Percentiles rank a stretch among this genome's conserved stretches.
Conservation (phyloP, 2,888 invertebrate species). For the Drosophila formosana region DNA sequence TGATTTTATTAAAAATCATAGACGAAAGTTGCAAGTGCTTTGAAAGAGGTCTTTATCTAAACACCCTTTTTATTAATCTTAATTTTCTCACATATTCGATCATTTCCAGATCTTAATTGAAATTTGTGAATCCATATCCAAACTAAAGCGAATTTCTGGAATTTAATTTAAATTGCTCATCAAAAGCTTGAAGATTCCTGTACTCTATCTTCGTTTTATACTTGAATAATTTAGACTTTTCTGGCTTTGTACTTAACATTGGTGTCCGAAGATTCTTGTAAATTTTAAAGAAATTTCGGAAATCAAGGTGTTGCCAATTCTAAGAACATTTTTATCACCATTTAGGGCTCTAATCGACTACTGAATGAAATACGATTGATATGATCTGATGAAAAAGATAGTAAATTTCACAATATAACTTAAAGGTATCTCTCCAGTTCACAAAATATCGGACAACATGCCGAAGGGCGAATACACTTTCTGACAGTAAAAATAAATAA, state of each 20-base stretch:
- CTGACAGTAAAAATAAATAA: background rate
- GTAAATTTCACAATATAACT: conserved; percentile 1
- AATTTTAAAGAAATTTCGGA: background rate
- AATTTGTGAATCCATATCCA: no score
- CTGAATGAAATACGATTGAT: background rate
- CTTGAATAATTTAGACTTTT: no score
- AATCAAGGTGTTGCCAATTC: background rate
- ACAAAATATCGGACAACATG: background rate
- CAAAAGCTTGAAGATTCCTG: no score
- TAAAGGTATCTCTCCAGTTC: background rate
- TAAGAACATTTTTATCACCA: background rate
- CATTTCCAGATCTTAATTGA: no score
- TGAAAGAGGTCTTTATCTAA: no score
- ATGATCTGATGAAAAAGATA: background rate
- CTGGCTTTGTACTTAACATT: no score
- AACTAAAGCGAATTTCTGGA: no score
- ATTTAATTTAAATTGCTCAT: no score
- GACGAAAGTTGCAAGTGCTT: no score
- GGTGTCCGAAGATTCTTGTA: background rate
- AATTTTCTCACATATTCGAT: background rate
- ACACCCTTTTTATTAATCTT: no score
- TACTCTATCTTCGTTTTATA: no score
- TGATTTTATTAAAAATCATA: no score
- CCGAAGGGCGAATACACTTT: background rate
- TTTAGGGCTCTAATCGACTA: background rate